These are phyloP conservation scores for Drosophila melanogaster DNA, from an alignment of 1,140 invertebrate species.

Conservation along the genomic window Release_6_plus_ISO1_MT NT_033777.3:9913001-9913500, in stretches of 20 bases:
- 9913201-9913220: conserved; percentile 29
- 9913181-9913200: conserved; percentile 51
- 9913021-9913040: conserved; percentile 55
- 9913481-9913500: conserved; percentile 38
- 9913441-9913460: conserved; percentile 31
- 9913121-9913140: conserved; percentile 75
- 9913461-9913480: conserved; percentile 78
- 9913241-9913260: conserved; percentile 53
- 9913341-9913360: conserved; percentile 26
- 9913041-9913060: conserved; percentile 34
- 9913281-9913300: conserved; percentile 56
- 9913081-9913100: conserved; percentile 45
- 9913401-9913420: conserved; percentile 71
- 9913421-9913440: conserved; percentile 66
- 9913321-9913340: conserved; percentile 38
- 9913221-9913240: conserved; percentile 78
- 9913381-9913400: conserved; percentile 80
- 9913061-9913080: conserved; percentile 63
- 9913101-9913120: conserved; percentile 61
- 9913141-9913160: conserved; percentile 32
- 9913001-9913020: conserved; percentile 52
- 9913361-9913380: conserved; percentile 38
- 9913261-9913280: conserved; percentile 37
- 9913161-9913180: not conserved
- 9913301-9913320: not conserved